Percentiles rank a stretch among this genome's conserved stretches.
Evolutionary conservation across 2,113 vertebrate genomes (phyloP).

Genomic region (Monarcha castaneiventris): DNA sequence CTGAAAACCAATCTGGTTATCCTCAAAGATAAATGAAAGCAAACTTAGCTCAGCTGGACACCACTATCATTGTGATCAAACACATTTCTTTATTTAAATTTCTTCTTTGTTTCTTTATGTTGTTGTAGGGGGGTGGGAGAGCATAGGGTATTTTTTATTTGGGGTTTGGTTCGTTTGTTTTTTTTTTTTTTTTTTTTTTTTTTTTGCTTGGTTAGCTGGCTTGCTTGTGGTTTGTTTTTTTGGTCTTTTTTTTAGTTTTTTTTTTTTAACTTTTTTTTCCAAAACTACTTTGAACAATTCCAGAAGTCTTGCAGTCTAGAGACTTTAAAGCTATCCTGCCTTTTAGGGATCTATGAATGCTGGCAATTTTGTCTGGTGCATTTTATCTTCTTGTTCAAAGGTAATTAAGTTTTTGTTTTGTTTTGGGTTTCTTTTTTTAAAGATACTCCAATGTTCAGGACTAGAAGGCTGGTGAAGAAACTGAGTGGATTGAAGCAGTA

Average conservation of each 20-base stretch:
- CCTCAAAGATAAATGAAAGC: not conserved
- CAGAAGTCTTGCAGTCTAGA: not conserved
- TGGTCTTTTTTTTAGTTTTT: not conserved
- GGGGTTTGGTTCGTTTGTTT: not conserved
- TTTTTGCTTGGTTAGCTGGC: not conserved
- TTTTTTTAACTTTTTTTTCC: not conserved
- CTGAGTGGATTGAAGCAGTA: not conserved
- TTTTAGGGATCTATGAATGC: not conserved
- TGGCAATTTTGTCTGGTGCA: not conserved
- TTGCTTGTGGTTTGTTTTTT: not conserved
- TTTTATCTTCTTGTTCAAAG: not conserved
- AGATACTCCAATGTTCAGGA: not conserved
- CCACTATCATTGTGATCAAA: not conserved
- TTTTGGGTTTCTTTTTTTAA: not conserved
- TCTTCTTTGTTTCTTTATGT: not conserved
- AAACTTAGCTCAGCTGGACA: not conserved
- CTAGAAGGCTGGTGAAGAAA: not conserved
- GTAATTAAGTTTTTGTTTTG: not conserved
- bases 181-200: not conserved
- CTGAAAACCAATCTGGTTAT: not conserved
- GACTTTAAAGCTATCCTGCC: not conserved
- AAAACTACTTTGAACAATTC: not conserved
- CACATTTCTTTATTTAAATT: not conserved
- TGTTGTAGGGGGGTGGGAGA: accelerated
- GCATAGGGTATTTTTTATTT: not conserved